Evolutionary conservation across 2,113 vertebrate species (phyloP).

Genomic region (Mesocricetus auratus): DNA sequence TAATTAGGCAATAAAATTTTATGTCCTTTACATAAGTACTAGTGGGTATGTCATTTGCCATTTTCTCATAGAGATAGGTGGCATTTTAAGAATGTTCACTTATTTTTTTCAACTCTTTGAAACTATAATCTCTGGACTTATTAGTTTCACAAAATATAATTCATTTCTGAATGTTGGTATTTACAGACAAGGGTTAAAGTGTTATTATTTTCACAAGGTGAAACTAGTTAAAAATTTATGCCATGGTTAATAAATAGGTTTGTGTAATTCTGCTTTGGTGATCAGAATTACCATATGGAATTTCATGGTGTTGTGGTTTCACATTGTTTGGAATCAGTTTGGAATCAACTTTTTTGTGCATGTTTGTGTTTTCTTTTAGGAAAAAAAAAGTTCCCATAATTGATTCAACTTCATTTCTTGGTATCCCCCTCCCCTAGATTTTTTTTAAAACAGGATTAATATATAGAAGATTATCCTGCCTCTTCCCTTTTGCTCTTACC

Average conservation of each 20-base stretch:
- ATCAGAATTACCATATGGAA: conserved; percentile 62
- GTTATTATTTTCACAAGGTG: conserved; percentile 31
- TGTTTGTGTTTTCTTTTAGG: conserved; percentile 63
- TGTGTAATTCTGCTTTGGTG: conserved; percentile 56
- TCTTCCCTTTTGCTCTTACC: conserved; percentile 74
- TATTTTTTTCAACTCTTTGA: conserved; percentile 47
- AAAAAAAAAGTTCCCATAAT: conserved; percentile 52
- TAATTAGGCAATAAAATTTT: conserved; percentile 47
- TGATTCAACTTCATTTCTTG: conserved; percentile 76
- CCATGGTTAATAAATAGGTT: conserved; percentile 24
- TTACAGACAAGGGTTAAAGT: conserved; percentile 46
- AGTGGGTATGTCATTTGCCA: background rate
- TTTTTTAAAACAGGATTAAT: conserved; percentile 78
- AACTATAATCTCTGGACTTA: conserved; percentile 36
- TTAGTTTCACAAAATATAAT: conserved; percentile 5
- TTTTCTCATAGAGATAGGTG: background rate
- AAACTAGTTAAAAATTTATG: conserved; percentile 56
- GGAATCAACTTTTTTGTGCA: conserved; percentile 34
- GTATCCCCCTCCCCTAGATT: conserved; percentile 58
- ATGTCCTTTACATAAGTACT: conserved; percentile 21
- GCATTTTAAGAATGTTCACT: conserved; percentile 56
- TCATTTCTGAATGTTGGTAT: conserved; percentile 38
- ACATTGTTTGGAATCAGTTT: conserved; percentile 55
- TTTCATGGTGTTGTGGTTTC: conserved; percentile 65
- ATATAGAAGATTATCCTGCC: conserved; percentile 78